Evolutionary conservation across 2,888 invertebrate species (phyloP), one percentile per base, ranked within the genome.

Genomic region (Enoplolaimus lenunculus): DNA sequence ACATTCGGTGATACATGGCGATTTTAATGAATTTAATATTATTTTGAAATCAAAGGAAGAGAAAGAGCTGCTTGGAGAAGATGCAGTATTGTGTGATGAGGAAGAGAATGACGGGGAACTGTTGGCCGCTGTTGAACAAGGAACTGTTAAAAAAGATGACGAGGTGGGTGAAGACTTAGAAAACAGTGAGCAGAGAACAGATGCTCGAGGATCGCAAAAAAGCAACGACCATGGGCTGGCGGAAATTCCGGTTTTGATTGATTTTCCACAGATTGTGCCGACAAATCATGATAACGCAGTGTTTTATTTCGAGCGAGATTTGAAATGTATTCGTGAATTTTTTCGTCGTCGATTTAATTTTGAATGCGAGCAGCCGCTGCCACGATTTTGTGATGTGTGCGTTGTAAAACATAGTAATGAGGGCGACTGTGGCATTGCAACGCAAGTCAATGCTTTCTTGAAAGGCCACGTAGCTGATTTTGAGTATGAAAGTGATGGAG

Each of bases 191-290:
- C 68, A 21, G 30, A 29, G 7, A n/a, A n/a, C n/a, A n/a, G n/a
- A n/a, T n/a, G n/a, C n/a, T n/a, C n/a, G n/a, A n/a, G n/a, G n/a
- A n/a, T n/a, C n/a, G n/a, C n/a, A n/a, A n/a, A n/a, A n/a, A n/a
- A n/a, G n/a, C n/a, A n/a, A n/a, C n/a, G n/a, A n/a, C n/a, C n/a
- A n/a, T n/a, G n/a, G n/a, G n/a, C n/a, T n/a, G n/a, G n/a, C n/a
- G n/a, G n/a, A n/a, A n/a, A n/a, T n/a, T 74, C 89, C 93, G 0
- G 84, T 92, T 67, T 84, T 98, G 75, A 95, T 97, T 73, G 98
- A 99, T 84, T 98, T 98, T 81, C 98, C 98, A 0, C 98, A 98
- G 85, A 98, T 98, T 95, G 88, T 98, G 70, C 94, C 95, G 2
- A 94, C 90, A 0, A 87, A 89, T 31, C 97, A 98, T 82, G 80